Base-by-base conservation (phyloP, 2,888 invertebrate genomes). In the Yponomeuta plumbellus region DNA sequence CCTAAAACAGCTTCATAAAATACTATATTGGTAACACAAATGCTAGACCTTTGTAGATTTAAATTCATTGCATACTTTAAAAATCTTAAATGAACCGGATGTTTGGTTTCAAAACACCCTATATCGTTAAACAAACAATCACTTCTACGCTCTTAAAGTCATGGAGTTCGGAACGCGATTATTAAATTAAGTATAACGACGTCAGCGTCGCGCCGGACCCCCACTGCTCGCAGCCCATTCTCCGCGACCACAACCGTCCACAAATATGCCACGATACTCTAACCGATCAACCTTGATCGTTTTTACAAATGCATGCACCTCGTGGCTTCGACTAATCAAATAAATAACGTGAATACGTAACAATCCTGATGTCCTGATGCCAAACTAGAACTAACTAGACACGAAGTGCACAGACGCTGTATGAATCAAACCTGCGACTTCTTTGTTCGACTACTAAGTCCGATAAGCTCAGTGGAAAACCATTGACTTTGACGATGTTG, bases 151-250 rank as follows among this genome's bases (percentile, higher is more conserved):
- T 58, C 21, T 21, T 52, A 52, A 17, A 11, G 58, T 22, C 21
- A 58, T 58, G 20, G 17, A 23, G 64, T 59, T 21, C 40, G 40
- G 23, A 80, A 78, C 71, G 80, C 80, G 84, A 84, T 86, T 85
- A 86, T 85, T 86, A 81, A 86, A 85, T 83, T 83, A 83, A 78
- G 74, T 75, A 76, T 69, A 72, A 74, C 79, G 76, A 76, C 76
- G 71, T 76, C 76, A 79, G 73, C 76, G 74, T 70, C 66, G 77
- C 75, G 74, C 70, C 66, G 77, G 76, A 75, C 79, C 83, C 87
- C 85, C 73, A 83, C 80, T 69, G 85, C 64, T 77, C 65, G 67
- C 68, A 72, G 70, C 56, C 73, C 77, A 76, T 78, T 79, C 80
- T 76, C 72, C 67, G 76, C 75, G 75, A 76, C 80, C 83, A 80